These are phyloP conservation scores for Sebastes diploproa DNA, from an alignment of 2,797 vertebrate genomes.

Conservation along the genomic window DNA sequence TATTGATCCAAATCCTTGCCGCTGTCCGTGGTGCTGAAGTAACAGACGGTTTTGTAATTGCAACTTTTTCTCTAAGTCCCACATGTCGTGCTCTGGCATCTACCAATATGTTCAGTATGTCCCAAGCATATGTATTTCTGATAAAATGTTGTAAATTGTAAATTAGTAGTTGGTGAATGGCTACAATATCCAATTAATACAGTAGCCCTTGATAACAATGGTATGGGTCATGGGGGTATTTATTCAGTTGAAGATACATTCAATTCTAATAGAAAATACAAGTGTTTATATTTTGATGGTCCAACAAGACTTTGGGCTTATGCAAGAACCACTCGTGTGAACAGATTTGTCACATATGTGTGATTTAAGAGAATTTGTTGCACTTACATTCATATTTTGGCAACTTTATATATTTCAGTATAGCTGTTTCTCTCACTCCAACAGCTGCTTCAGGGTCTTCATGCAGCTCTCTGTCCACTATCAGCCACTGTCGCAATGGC, in stretches of 20 bases:
- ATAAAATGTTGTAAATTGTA: too few species aligned
- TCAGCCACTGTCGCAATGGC: background rate
- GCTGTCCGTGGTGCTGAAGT: too few species aligned
- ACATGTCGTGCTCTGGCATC: too few species aligned
- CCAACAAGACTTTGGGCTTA: background rate
- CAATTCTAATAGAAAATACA: background rate
- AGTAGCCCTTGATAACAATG: background rate
- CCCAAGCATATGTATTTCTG: background rate
- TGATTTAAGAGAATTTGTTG: background rate
- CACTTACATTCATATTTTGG: background rate
- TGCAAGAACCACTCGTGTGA: background rate
- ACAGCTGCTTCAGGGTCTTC: background rate
- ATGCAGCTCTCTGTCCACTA: background rate
- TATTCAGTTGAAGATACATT: background rate
- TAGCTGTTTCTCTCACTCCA: background rate
- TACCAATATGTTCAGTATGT: background rate
- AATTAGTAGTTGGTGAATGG: too few species aligned
- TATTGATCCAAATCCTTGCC: too few species aligned
- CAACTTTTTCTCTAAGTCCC: too few species aligned
- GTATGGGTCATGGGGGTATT: background rate
- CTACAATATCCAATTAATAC: background rate
- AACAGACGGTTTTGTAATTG: too few species aligned
- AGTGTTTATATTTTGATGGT: background rate
- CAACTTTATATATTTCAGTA: background rate
- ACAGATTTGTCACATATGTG: background rate